These are phyloP conservation scores for Lagorchestes hirsutus DNA, from an alignment of 2,797 vertebrate genomes.

Conservation along the genomic window DNA sequence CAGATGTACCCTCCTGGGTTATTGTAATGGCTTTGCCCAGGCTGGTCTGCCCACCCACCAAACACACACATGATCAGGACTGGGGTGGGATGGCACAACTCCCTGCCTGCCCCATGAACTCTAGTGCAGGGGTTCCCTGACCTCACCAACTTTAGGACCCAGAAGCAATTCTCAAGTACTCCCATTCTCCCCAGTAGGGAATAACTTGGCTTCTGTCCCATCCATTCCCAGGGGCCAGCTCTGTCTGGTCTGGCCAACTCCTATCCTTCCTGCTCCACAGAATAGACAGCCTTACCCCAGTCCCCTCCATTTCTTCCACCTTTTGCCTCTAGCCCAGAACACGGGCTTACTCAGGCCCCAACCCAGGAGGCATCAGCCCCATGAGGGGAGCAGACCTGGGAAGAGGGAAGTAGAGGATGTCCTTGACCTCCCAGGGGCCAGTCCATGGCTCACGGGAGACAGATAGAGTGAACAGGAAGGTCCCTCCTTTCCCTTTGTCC, in stretches of 20 bases:
- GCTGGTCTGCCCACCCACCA: conserved; percentile 16
- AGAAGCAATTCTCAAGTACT: neutral
- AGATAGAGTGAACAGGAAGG: conserved; percentile 53
- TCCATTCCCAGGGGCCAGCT: neutral
- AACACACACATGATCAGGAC: neutral
- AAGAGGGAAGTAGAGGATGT: too few relatives aligned
- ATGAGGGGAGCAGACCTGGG: conserved; percentile 22
- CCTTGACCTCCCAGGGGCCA: neutral
- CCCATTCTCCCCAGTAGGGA: neutral
- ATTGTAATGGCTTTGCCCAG: conserved; percentile 74
- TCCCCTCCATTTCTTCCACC: neutral
- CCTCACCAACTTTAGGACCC: neutral
- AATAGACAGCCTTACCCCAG: neutral
- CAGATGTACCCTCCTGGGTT: conserved; percentile 73
- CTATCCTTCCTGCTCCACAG: neutral
- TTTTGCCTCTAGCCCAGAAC: neutral
- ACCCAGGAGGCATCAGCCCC: conserved; percentile 8
- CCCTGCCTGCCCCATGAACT: conserved; percentile 8
- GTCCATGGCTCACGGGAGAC: conserved; percentile 55
- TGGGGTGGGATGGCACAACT: neutral
- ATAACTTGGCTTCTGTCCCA: neutral
- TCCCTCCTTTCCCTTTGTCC: neutral
- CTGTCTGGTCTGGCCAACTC: neutral
- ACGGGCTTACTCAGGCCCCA: conserved; percentile 63
- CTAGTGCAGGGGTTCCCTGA: conserved; percentile 9